Evolutionary conservation across 1,140 invertebrate species (phyloP).

Genomic region (Ceratoteleas bidentatus): DNA sequence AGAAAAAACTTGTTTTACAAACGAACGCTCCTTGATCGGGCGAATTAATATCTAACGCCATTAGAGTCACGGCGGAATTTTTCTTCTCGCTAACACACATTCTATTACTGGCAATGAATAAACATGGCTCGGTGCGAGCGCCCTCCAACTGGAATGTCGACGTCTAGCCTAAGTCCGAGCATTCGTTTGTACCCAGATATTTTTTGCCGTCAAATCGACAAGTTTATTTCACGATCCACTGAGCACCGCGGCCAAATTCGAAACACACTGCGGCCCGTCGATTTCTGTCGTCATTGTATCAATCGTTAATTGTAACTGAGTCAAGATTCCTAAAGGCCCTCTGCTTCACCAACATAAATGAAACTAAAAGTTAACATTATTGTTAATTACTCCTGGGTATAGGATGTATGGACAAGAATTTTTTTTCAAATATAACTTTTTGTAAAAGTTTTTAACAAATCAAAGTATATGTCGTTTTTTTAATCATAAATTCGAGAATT

Average conservation of each 20-base stretch:
- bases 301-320: too few relatives aligned
- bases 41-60: slow-evolving; percentile 52
- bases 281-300: too few relatives aligned
- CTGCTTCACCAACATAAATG: too few relatives aligned
- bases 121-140: slow-evolving; percentile 51
- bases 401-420: too few relatives aligned
- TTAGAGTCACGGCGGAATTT: slow-evolving; percentile 30
- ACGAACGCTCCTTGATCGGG: slow-evolving; percentile 17
- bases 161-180: slow-evolving; percentile 47
- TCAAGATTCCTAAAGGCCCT: too few relatives aligned
- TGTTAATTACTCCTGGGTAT: too few relatives aligned
- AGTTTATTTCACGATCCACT: slow-evolving; percentile 61
- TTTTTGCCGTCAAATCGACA: slow-evolving; percentile 51
- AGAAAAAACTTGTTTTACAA: slow-evolving; percentile 15
- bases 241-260: slow-evolving; percentile 37
- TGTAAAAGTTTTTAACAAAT: too few relatives aligned
- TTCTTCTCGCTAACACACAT: slow-evolving; percentile 50
- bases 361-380: too few relatives aligned
- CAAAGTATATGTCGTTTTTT: too few relatives aligned
- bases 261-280: slow-evolving; percentile 9
- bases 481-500: too few relatives aligned
- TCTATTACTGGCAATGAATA: slow-evolving; percentile 65
- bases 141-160: slow-evolving; percentile 44
- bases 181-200: slow-evolving; percentile 38
- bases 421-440: too few relatives aligned